These are phyloP conservation scores for Acutogordius australiensis DNA, from an alignment of 2,888 invertebrate species.

Conservation along the genomic window DNA sequence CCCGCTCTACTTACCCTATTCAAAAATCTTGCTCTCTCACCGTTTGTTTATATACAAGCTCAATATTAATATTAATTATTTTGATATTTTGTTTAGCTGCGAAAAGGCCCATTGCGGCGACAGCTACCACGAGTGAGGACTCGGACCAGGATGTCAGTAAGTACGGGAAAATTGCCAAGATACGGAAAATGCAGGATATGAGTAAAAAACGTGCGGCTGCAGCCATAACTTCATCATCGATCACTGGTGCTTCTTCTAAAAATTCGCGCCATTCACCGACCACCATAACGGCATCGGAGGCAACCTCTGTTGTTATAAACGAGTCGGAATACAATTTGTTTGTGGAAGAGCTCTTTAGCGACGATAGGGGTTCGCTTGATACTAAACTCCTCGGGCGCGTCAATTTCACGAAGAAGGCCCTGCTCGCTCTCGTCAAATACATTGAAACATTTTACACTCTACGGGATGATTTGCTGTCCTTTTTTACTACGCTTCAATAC, in stretches of 20 bases:
- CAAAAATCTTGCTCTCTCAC: no score
- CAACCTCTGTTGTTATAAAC: no score
- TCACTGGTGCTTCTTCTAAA: background rate
- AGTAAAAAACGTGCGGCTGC: background rate
- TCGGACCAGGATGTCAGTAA: background rate
- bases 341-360: constrained; percentile 67
- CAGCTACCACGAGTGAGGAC: no score
- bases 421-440: constrained; percentile 12
- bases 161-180: background rate
- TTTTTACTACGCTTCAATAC: no score
- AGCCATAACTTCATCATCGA: background rate
- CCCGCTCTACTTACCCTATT: no score
- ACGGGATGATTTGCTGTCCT: constrained; percentile 11
- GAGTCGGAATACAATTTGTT: constrained; percentile 28
- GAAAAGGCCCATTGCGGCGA: no score
- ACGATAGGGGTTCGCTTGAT: constrained; percentile 87
- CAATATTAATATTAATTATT: no score
- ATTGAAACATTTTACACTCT: constrained; percentile 12
- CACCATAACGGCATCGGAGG: no score
- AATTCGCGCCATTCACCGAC: no score
- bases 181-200: background rate
- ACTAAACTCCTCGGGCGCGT: constrained; percentile 77
- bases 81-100: no score
- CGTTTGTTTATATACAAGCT: no score
- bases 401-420: constrained; percentile 27